Conservation (phyloP, 1,140 invertebrate genomes). For the Armadillidium nasatum region DNA sequence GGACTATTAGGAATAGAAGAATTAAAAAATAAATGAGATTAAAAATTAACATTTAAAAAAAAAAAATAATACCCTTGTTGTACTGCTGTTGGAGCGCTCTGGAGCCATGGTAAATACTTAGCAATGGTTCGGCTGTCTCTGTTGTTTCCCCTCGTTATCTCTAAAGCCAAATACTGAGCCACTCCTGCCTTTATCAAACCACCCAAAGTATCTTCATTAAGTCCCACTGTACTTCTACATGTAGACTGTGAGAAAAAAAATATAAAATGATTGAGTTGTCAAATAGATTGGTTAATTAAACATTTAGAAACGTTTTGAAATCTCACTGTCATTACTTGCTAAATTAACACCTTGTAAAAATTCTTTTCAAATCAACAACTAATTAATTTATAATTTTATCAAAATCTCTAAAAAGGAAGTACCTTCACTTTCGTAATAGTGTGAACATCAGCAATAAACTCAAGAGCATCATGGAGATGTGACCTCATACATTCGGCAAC, state of each 20-base stretch:
- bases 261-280: constrained; percentile 25
- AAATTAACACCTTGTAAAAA: too few relatives aligned
- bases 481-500: constrained; percentile 87
- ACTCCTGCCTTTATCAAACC: constrained; percentile 91
- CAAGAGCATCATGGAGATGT: constrained; percentile 87
- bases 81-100: constrained; percentile 72
- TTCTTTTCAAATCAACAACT: too few relatives aligned
- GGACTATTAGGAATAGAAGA: background rate
- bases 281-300: constrained; percentile 9
- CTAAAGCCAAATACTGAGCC: constrained; percentile 88
- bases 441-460: constrained; percentile 94
- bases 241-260: constrained; percentile 31
- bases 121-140: constrained; percentile 77
- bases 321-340: too few relatives aligned
- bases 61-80: constrained; percentile 68
- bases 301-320: background rate
- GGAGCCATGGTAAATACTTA: constrained; percentile 87
- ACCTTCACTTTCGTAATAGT: constrained; percentile 95
- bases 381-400: too few relatives aligned
- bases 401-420: too few relatives aligned
- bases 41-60: background rate
- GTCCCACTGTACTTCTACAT: constrained; percentile 32
- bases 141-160: constrained; percentile 80
- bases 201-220: constrained; percentile 75
- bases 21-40: background rate